Base-by-base conservation (phyloP, 1,140 invertebrate genomes). In the Drosophila micromelanica region DNA sequence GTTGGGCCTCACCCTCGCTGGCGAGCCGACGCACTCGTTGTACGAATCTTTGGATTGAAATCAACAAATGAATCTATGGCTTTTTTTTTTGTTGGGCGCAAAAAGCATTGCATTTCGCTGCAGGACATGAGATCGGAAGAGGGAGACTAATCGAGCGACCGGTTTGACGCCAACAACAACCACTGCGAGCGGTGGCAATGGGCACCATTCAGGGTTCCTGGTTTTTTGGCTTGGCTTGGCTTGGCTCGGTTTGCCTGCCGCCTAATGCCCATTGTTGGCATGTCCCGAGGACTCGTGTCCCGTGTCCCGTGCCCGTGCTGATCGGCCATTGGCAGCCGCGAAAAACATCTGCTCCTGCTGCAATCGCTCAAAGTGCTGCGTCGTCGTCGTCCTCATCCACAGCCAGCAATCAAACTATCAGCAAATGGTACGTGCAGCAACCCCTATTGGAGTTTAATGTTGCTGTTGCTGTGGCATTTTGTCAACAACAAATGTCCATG, bases 271-370 rank as follows among this genome's bases (percentile, higher is more conserved):
- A 76, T 84, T 77, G 74, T 77, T 76, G 78, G 51, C 59, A 42
- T 77, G 60, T 76, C 49, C 65, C 62, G 78, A 59, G 80, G 80
- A 45, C 72, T 64, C 60, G 48, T 74, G 73, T 20, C 13, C 15
- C 30, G 30, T 32, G 30, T 8, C 30, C 30, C 30, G 30, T 32
- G 30, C 15, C 57, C 55, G 40, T 59, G 74, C 42, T 71, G 43
- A 38, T 35, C 48, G 55, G 60, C 45, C 73, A 70, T 70, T 62
- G 69, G 61, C 76, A 69, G 76, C 76, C 76, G 77, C 80, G 74
- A 89, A 90, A 90, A 91, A 91, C 89, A 91, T 91, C 89, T 91
- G 89, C 89, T 80, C 89, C 80, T 90, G 89, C 89, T 91, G 87
- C 84, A 90, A 87, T 79, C 86, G 80, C 73, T 82, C 76, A 73